Percentiles rank a stretch among this genome's conserved stretches.
Evolutionary conservation across 2,113 vertebrate genomes (phyloP).

Genomic region (Heterocephalus glaber): DNA sequence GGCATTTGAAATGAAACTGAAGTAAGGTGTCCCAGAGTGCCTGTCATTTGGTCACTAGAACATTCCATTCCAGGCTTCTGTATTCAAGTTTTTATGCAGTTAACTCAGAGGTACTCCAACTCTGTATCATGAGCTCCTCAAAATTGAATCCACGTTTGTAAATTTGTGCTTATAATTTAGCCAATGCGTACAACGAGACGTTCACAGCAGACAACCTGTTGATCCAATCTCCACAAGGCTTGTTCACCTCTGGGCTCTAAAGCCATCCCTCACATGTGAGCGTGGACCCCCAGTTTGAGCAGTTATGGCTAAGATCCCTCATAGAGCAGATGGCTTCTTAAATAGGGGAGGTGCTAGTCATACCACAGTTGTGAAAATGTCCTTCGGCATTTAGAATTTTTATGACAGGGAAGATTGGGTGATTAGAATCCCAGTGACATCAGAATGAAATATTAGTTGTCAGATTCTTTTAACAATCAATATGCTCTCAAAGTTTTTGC

Average conservation of each 20-base stretch:
- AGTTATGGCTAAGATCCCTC: constrained; percentile 64
- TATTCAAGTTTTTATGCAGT: constrained; percentile 79
- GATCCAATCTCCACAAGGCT: background rate
- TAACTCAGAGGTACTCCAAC: constrained; percentile 77
- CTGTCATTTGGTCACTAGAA: constrained; percentile 45
- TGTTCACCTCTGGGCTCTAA: too few species aligned
- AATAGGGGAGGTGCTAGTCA: too few species aligned
- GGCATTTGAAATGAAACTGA: constrained; percentile 8
- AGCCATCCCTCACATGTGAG: too few species aligned
- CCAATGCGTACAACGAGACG: constrained; percentile 2
- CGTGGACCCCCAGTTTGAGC: background rate
- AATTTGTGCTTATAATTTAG: constrained; percentile 75
- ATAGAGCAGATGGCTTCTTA: constrained; percentile 57
- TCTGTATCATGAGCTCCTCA: constrained; percentile 71
- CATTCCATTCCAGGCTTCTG: constrained; percentile 60
- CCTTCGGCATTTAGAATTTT: too few species aligned
- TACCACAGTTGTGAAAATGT: too few species aligned
- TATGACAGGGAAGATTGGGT: too few species aligned
- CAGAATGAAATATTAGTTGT: too few species aligned
- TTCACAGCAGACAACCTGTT: background rate
- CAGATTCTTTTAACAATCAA: too few species aligned
- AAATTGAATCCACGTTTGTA: constrained; percentile 75
- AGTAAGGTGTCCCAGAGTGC: background rate
- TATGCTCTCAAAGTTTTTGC: too few species aligned
- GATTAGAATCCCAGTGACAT: too few species aligned